Evolutionary conservation across 2,888 invertebrate genomes (phyloP).

Genomic region (Micoletzkya japonica): DNA sequence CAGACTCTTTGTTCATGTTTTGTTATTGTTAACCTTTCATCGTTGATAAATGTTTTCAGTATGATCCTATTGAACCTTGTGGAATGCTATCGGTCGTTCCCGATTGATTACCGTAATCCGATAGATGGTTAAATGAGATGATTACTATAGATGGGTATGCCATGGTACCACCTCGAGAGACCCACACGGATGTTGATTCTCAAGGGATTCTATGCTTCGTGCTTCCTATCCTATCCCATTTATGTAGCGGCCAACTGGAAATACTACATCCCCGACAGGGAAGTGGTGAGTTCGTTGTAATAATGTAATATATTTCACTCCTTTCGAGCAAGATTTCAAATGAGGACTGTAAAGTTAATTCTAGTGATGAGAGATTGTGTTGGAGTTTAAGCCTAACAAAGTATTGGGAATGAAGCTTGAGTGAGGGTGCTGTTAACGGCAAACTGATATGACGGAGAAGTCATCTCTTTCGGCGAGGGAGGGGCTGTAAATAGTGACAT

Average conservation of each 20-base stretch:
- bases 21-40: background rate
- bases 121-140: background rate
- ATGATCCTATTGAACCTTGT: background rate
- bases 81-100: background rate
- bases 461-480: no score
- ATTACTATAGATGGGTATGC: conserved; percentile 28
- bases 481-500: no score
- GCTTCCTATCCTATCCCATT: conserved; percentile 25
- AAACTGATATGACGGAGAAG: no score
- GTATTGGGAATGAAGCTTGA: no score
- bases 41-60: background rate
- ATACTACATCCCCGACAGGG: conserved; percentile 24
- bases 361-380: no score
- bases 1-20: background rate
- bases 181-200: conserved; percentile 29
- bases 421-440: no score
- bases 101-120: background rate
- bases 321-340: no score
- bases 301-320: background rate
- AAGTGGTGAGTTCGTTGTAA: conserved; percentile 16
- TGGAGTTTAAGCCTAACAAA: no score
- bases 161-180: conserved; percentile 32
- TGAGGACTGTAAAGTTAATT: no score
- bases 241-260: conserved; percentile 30
- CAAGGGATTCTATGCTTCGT: conserved; percentile 24